phyloP scores from a whole-genome alignment of 1,140 invertebrate species.

The Drosophila orena region DNA sequence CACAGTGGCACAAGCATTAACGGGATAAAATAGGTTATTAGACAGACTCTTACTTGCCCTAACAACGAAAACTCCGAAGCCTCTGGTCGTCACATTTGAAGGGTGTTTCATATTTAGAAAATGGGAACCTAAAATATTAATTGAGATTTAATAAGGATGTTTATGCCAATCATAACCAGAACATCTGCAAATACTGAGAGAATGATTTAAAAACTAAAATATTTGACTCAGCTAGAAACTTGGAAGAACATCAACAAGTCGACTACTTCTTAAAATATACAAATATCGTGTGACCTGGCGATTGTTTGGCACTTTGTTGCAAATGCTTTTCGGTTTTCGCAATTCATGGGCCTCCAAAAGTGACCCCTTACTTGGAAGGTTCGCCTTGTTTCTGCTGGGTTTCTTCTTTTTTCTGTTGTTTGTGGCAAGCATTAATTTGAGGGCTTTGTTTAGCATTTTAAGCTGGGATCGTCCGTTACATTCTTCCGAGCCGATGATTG shows the following conservation, averaged over 20 bases:
- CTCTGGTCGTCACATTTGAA: too few relatives aligned
- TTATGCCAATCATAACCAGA: too few relatives aligned
- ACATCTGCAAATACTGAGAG: too few relatives aligned
- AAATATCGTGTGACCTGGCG: constrained; percentile 26
- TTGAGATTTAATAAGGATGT: too few relatives aligned
- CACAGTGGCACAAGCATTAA: constrained; percentile 36
- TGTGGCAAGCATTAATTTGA: not conserved
- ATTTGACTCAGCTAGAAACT: not conserved
- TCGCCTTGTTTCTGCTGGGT: constrained; percentile 12
- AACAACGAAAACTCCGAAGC: not conserved
- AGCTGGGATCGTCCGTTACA: not conserved
- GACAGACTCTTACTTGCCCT: constrained; percentile 2
- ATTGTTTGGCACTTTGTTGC: constrained; percentile 29
- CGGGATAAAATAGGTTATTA: constrained; percentile 59
- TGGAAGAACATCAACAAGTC: constrained; percentile 1
- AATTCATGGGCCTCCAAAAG: constrained; percentile 20
- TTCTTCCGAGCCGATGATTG: constrained; percentile 10
- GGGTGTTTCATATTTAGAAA: too few relatives aligned
- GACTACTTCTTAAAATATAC: not conserved
- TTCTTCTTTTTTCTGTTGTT: constrained; percentile 2
- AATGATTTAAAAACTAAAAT: too few relatives aligned
- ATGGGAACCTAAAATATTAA: not conserved
- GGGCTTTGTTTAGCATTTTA: constrained; percentile 8
- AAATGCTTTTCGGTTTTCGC: constrained; percentile 24
- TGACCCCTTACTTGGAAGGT: constrained; percentile 7